A percentile compares a stretch with the other conserved stretches of the same genome.
Evolutionary conservation across 2,113 vertebrate species (phyloP).

Genomic region (Tympanuchus pallidicinctus): DNA sequence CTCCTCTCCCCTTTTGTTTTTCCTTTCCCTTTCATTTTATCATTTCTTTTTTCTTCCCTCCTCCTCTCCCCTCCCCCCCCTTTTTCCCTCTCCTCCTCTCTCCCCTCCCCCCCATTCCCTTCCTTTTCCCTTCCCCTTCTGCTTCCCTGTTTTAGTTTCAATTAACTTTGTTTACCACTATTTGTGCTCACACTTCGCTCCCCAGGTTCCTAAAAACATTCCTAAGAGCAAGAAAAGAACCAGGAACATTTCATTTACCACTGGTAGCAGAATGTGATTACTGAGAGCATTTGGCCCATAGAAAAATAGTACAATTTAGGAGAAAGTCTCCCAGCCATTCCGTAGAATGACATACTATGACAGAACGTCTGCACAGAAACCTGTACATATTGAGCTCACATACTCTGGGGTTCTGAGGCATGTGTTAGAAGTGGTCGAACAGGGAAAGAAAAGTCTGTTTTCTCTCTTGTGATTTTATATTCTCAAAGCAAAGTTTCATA

Average conservation of each 20-base stretch:
- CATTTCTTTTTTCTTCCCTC: no score
- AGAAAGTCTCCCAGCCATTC: background rate
- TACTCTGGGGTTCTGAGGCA: background rate
- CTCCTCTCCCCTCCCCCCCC: no score
- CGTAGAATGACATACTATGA: background rate
- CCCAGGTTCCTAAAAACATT: background rate
- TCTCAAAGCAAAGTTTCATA: background rate
- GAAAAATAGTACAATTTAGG: background rate
- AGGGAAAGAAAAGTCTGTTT: background rate
- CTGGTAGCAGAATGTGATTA: background rate
- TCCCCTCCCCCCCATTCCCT: no score
- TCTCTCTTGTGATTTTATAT: background rate
- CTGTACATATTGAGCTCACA: background rate
- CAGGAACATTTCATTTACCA: background rate
- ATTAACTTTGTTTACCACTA: background rate
- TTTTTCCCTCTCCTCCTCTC: no score
- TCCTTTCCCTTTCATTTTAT: background rate
- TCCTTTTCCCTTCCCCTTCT: no score
- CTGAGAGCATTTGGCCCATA: background rate
- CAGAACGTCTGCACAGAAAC: background rate
- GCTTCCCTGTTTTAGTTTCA: background rate
- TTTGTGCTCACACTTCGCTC: background rate
- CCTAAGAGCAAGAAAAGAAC: background rate
- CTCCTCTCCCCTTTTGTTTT: background rate
- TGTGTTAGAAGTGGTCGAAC: background rate